Conservation (phyloP, 2,113 vertebrate genomes). For the Siphamia tubifer region DNA sequence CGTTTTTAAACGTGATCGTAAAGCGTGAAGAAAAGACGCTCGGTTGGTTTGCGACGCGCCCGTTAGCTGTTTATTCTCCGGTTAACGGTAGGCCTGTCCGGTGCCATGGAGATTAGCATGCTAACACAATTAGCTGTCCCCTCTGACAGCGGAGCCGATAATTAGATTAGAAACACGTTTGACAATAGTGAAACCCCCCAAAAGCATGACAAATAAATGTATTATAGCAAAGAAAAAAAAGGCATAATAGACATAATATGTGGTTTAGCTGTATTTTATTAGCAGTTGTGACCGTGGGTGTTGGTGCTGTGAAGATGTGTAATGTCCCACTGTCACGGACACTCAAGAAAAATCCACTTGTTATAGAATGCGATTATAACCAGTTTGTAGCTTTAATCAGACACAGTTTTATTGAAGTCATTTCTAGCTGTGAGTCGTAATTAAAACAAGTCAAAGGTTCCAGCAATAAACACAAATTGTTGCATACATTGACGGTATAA, state of each 20-base stretch:
- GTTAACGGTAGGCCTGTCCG: conserved; percentile 38
- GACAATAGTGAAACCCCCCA: background rate
- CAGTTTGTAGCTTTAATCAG: background rate
- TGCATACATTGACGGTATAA: no score
- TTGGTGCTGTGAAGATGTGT: background rate
- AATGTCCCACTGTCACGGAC: background rate
- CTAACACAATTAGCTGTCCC: conserved; percentile 32
- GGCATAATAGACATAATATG: background rate
- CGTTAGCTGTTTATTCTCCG: conserved; percentile 21
- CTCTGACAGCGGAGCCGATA: background rate
- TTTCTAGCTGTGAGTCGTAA: background rate
- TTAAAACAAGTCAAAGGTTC: no score
- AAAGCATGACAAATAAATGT: background rate
- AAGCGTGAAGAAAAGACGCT: background rate
- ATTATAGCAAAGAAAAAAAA: background rate
- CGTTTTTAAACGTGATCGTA: background rate
- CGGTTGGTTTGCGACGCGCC: conserved; percentile 11
- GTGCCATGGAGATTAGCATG: conserved; percentile 63
- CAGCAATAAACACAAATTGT: no score
- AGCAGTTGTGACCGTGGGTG: background rate
- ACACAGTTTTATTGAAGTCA: background rate
- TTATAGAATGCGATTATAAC: background rate
- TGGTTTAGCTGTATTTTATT: background rate
- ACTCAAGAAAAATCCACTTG: background rate
- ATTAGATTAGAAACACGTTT: conserved; percentile 1